Percentiles rank a stretch among this genome's conserved stretches.
phyloP scores from a whole-genome alignment of 2,888 invertebrate genomes.

The Rhynchonema sp. region DNA sequence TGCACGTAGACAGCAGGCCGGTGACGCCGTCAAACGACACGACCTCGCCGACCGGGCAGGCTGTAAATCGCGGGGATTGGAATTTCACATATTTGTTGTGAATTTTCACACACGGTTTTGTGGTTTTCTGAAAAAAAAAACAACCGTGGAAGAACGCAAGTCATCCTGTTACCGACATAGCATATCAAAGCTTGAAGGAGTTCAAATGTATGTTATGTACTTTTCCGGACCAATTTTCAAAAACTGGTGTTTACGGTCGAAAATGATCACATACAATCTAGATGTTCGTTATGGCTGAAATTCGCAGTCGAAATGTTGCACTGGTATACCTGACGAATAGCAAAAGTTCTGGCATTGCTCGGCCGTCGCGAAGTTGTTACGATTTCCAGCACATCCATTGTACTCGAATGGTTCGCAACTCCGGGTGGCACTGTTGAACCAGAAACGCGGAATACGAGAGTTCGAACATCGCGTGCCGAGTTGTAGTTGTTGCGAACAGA shows the following conservation, averaged over 20 bases:
- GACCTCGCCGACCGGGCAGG: slow-evolving; percentile 14
- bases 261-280: no score
- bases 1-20: slow-evolving; percentile 18
- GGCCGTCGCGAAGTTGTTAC: slow-evolving; percentile 24
- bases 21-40: slow-evolving; percentile 22
- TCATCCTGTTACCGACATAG: no score
- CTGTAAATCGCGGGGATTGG: neutral
- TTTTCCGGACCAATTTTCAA: no score
- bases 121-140: no score
- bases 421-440: neutral
- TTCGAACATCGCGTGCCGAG: neutral
- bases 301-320: no score
- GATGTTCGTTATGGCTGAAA: neutral
- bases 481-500: slow-evolving; percentile 1
- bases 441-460: neutral
- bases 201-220: no score
- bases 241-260: no score
- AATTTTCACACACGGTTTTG: no score
- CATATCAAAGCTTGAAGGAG: no score
- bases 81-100: no score
- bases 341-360: neutral
- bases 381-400: slow-evolving; percentile 26
- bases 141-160: no score
- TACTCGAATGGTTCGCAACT: slow-evolving; percentile 17
- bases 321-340: neutral